Percentiles rank a stretch among this genome's conserved stretches.
Conservation (phyloP, 2,888 invertebrate genomes). For the Ephialtes manifestator region DNA sequence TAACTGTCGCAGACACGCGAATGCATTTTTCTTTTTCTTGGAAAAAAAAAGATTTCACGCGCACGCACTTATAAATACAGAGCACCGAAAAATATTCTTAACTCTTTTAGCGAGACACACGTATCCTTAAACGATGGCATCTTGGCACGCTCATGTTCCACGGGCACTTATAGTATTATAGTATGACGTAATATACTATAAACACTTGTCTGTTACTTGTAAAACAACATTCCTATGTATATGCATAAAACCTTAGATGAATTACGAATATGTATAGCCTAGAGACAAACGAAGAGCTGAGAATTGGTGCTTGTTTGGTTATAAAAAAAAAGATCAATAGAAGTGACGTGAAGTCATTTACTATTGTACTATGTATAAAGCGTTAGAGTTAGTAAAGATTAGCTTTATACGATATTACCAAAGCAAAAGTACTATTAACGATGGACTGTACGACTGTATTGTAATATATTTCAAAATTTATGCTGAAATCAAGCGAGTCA, state of each 20-base stretch:
- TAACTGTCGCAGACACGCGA: neutral
- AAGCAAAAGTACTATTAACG: constrained; percentile 18
- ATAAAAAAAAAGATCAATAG: constrained; percentile 41
- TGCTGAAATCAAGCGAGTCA: neutral
- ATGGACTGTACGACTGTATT: constrained; percentile 29
- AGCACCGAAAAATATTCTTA: constrained; percentile 33
- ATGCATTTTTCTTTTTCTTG: constrained; percentile 20
- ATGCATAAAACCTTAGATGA: constrained; percentile 39
- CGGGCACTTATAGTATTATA: constrained; percentile 35
- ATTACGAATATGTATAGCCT: constrained; percentile 38
- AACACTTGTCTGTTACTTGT: constrained; percentile 45
- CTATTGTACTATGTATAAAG: constrained; percentile 58
- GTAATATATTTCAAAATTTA: constrained; percentile 42
- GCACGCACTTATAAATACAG: constrained; percentile 51
- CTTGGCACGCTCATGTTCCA: constrained; percentile 49
- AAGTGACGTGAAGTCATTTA: constrained; percentile 38
- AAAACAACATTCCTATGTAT: constrained; percentile 54
- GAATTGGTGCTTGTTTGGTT: constrained; percentile 64
- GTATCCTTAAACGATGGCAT: constrained; percentile 41
- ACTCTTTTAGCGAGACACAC: constrained; percentile 22
- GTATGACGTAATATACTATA: constrained; percentile 32
- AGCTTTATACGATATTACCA: constrained; percentile 35
- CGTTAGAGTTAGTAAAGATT: constrained; percentile 20
- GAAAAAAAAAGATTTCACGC: constrained; percentile 10
- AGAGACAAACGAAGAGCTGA: constrained; percentile 61